Base-by-base conservation (phyloP, 2,888 invertebrate species). In the Drosophila ustulata region DNA sequence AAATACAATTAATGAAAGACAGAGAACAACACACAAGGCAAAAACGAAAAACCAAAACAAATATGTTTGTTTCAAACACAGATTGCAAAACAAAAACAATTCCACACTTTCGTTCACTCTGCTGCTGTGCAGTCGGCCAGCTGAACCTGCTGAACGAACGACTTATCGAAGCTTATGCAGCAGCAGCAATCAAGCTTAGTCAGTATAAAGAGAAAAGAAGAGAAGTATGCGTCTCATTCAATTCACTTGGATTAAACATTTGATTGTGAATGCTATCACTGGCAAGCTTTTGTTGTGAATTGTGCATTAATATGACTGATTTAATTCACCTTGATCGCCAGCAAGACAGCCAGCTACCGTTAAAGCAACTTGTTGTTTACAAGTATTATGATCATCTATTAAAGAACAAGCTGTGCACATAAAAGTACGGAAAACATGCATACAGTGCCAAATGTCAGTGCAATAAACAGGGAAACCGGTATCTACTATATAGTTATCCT, bases 21-120 rank as follows among this genome's bases (percentile, higher is more conserved):
- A 58, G 51, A 9, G 7, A 46, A n/a, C 18, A 61, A 25, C 37
- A 46, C 52, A 1, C 18, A 18, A 18, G 18, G 18, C 18, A 18
- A 18, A 18, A 3, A 49, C 23, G 59, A 63, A 55, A 51, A 58
- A 49, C 47, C 46, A 62, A 64, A 30, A 49, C 69, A 64, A 64
- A 57, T 46, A 61, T 59, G 52, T 70, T 57, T 75, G 66, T 64
- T 34, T 51, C 25, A 71, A 75, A 62, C 64, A 61, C 66, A 75
- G 75, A 59, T 75, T 75, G 62, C 59, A 75, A 75, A 67, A 55
- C 51, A 69, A 45, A 63, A 45, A 25, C 25, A 18, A n/a, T 37
- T 45, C 18, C 34, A 30, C 57, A 49, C 37, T 26, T 28, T 13
- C n/a, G 41, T 45, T 52, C 52, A 32, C 39, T 23, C 37, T 11